These are phyloP conservation scores for Neosilurus mollespiculum DNA, from an alignment of 2,797 vertebrate species.

Conservation along the genomic window DNA sequence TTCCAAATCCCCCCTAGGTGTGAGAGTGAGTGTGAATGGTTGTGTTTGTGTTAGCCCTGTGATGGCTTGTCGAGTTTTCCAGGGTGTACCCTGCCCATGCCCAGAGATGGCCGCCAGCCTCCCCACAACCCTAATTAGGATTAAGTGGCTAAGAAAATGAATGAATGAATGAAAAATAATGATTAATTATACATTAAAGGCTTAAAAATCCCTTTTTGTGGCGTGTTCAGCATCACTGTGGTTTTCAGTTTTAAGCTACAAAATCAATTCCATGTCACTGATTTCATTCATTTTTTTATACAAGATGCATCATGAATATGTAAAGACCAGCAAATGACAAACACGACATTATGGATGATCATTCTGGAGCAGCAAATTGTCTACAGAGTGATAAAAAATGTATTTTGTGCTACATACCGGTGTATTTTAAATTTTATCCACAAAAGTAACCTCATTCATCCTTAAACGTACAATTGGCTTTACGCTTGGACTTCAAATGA, in stretches of 20 bases:
- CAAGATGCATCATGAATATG: background rate
- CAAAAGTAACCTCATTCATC: background rate
- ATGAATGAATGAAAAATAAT: too few species aligned
- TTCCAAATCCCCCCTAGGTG: too few species aligned
- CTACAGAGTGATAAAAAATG: background rate
- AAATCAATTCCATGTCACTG: background rate
- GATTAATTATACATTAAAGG: background rate
- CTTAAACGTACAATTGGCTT: background rate
- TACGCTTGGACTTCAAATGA: conserved; percentile 2
- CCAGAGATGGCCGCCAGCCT: too few species aligned
- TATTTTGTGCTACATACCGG: background rate
- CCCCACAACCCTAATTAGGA: too few species aligned
- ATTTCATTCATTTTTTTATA: background rate
- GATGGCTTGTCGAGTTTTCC: too few species aligned
- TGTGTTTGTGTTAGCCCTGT: too few species aligned
- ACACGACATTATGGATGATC: background rate
- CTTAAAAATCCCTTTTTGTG: background rate
- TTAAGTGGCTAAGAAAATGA: too few species aligned
- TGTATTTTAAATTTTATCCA: background rate
- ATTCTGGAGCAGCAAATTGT: background rate
- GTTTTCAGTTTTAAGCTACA: background rate
- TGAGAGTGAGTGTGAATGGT: too few species aligned
- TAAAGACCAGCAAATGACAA: background rate
- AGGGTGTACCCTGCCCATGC: too few species aligned
- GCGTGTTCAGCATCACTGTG: background rate